These are phyloP conservation scores for Sebastes kiyomatsui DNA, from an alignment of 2,797 vertebrate species.

Conservation along the genomic window DNA sequence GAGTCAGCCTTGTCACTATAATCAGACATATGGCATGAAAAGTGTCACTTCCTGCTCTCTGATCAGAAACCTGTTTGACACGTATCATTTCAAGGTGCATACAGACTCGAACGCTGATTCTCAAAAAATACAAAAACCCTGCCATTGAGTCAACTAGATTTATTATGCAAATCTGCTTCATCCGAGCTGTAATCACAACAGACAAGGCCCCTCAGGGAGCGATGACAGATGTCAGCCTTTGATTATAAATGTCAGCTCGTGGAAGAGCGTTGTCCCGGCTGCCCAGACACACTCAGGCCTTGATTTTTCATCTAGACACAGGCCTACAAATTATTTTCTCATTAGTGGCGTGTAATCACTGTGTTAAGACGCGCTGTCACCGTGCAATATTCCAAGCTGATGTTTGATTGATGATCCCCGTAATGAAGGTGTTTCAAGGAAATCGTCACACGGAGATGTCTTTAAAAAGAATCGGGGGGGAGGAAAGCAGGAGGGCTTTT, in stretches of 20 bases:
- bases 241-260: slow-evolving; percentile 78
- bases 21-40: background rate
- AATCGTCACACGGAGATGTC: slow-evolving; percentile 16
- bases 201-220: slow-evolving; percentile 77
- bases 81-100: background rate
- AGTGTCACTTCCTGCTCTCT: background rate
- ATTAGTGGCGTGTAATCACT: slow-evolving; percentile 68
- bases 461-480: background rate
- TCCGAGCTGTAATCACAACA: slow-evolving; percentile 74
- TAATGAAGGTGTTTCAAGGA: slow-evolving; percentile 50
- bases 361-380: slow-evolving; percentile 44
- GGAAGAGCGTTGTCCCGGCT: slow-evolving; percentile 52
- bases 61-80: background rate
- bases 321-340: slow-evolving; percentile 69
- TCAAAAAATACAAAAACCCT: slow-evolving; percentile 1
- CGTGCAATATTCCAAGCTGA: slow-evolving; percentile 46
- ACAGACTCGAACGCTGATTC: background rate
- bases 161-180: slow-evolving; percentile 76
- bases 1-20: background rate
- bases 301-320: slow-evolving; percentile 59
- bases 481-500: slow-evolving; percentile 8
- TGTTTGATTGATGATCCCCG: slow-evolving; percentile 61
- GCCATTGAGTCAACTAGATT: slow-evolving; percentile 27
- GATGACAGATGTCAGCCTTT: slow-evolving; percentile 81
- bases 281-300: slow-evolving; percentile 43